phyloP scores from a whole-genome alignment of 1,140 invertebrate species.

The Trichogramma pretiosum region DNA sequence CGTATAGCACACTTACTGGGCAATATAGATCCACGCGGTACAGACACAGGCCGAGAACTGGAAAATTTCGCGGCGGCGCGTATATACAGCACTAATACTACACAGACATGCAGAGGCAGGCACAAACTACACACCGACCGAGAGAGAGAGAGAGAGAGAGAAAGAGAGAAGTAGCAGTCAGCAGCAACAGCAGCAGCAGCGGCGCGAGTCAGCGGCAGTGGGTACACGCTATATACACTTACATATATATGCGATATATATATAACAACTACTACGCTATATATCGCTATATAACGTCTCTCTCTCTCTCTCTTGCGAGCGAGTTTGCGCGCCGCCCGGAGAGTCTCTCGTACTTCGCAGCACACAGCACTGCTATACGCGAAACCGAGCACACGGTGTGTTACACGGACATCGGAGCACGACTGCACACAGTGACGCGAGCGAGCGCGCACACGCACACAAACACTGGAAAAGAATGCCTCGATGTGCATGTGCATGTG shows the following conservation, averaged over 20 bases:
- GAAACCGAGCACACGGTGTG: background rate
- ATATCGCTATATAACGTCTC: too few relatives aligned
- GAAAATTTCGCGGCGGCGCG: slow-evolving; percentile 4
- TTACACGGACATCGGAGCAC: too few relatives aligned
- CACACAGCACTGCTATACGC: too few relatives aligned
- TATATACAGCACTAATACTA: too few relatives aligned
- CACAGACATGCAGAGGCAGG: slow-evolving; percentile 1
- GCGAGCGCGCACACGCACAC: background rate
- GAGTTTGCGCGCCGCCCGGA: background rate
- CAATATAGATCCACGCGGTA: too few relatives aligned
- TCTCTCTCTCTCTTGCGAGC: too few relatives aligned
- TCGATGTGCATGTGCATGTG: too few relatives aligned
- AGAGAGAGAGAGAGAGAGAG: slow-evolving; percentile 1
- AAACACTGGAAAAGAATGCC: background rate
- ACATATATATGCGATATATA: too few relatives aligned
- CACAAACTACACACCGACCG: background rate
- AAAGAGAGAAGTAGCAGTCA: background rate
- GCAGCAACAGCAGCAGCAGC: background rate
- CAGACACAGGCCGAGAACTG: slow-evolving; percentile 3
- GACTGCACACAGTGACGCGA: background rate
- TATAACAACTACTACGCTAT: too few relatives aligned
- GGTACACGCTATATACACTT: too few relatives aligned
- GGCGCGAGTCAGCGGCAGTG: background rate
- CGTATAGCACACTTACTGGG: too few relatives aligned
- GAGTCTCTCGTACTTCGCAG: too few relatives aligned